Evolutionary conservation across 2,888 invertebrate species (phyloP), one percentile per base, ranked within the genome.

Genomic region (Hypercompe scribonia): DNA sequence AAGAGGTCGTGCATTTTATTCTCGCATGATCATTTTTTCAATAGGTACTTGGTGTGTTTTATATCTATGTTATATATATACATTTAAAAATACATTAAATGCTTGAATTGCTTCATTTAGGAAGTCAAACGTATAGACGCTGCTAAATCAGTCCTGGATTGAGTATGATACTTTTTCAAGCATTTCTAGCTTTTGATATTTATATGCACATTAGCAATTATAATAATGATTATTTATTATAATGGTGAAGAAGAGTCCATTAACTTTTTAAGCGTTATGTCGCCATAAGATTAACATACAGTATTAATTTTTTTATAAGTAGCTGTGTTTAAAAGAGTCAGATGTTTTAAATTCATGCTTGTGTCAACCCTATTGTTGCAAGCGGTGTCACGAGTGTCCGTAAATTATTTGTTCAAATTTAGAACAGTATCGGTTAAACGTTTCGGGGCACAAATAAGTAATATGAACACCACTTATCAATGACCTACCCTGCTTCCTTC

Each of bases 361-460:
- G 74, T 83, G 85, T 58, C 87, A 91, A 88, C 93, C 93, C 91
- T 92, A 87, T 71, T 83, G 81, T 80, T 83, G 83, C 87, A 82
- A 86, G 86, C 87, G 83, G 86, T 90, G 92, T 91, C 92, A 92
- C 90, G 91, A 93, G 90, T 93, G 94, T 92, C 93, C 93, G 93
- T 95, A 94, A 95, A 95, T 95, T 95, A 95, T 95, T 94, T 93
- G 94, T 94, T 94, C 91, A 93, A 95, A 95, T 95, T 95, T 95
- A 94, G 94, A 94, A 92, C 91, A 90, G 93, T 91, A 94, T 94
- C 94, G 92, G 89, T 90, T 95, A 94, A 95, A 93, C 93, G 94
- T 94, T 95, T 93, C 90, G 92, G 94, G 93, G 92, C 93, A 93
- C 94, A 94, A 94, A 95, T 95, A 95, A 94, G 94, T 94, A 94